Base-by-base conservation (phyloP, 1,140 invertebrate species). In the Stenopsyche tienmushanensis region DNA sequence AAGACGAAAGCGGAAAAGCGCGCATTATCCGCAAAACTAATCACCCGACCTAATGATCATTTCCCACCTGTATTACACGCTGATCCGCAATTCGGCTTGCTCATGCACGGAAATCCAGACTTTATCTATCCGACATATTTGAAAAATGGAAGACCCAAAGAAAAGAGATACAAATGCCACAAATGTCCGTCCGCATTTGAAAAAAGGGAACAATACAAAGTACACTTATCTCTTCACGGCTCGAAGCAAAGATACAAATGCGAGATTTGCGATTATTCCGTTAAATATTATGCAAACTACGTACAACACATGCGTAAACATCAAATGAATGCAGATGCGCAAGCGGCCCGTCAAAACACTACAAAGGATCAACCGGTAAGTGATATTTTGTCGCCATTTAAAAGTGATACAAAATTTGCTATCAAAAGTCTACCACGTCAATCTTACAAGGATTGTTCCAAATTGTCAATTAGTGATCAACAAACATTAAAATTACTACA, bases 171-270 rank as follows among this genome's bases (percentile, higher is more conserved):
- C 73, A 91, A 91, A 75, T 92, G 91, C 70, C 85, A 87, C 65
- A 93, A 92, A 78, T 95, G 93, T 75, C 92, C 93, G 0, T 93
- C 91, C 17, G 90, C 90, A 0, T 94, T 94, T 77, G 90, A 92
- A 72, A 94, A 94, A 76, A 80, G 88, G 29, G 88, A 91, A 71
- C 91, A 94, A 73, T 94, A 92, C 73, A 88, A 90, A 72, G 85
- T 91, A 13, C 93, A 95, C 77, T 77, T 92, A 65, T 87, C 87
- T 3, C 76, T 95, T 1, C 93, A 96, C 74, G 92, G 92, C 5
- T 89, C 91, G 0, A 88, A 89, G 67, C 90, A 93, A 75, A 84
- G 88, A 64, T 94, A 92, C 75, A 88, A 86, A 64, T 96, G 93
- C 78, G 86, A 90, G 64, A 83, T 86, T 3, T 96, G 93, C 75